A percentile compares a stretch with the other conserved stretches of the same genome.
Evolutionary conservation across 2,888 invertebrate species (phyloP).

Genomic region (Thymelicus sylvestris): DNA sequence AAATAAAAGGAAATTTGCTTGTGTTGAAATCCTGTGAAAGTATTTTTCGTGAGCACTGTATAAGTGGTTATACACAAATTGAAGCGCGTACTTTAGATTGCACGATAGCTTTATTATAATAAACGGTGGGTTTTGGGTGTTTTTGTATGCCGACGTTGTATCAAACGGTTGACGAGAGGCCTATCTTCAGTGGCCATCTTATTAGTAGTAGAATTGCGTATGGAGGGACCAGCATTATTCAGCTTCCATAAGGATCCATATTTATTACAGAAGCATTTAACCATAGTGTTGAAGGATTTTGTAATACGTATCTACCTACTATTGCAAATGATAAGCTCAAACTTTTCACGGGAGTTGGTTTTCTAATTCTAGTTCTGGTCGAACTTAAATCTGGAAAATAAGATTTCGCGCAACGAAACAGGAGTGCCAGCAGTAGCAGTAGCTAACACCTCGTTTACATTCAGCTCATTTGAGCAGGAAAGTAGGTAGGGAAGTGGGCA

Average conservation of each 20-base stretch:
- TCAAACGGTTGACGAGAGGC: not conserved
- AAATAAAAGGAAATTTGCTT: slow-evolving; percentile 5
- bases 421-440: no score
- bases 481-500: no score
- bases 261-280: no score
- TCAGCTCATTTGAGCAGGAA: no score
- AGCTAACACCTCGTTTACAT: no score
- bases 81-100: slow-evolving; percentile 39
- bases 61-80: slow-evolving; percentile 21
- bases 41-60: not conserved
- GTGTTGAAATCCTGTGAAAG: not conserved
- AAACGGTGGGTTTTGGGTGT: slow-evolving; percentile 24
- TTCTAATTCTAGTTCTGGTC: no score
- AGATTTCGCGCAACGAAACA: no score
- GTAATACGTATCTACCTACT: no score
- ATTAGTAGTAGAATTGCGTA: not conserved
- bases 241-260: not conserved
- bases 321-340: no score
- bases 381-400: no score
- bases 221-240: not conserved
- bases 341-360: no score
- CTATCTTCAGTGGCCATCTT: slow-evolving; percentile 17
- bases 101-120: slow-evolving; percentile 38
- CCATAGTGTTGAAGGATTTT: no score
- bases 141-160: slow-evolving; percentile 21